Base-by-base conservation (phyloP, 1,140 invertebrate species). In the Euura saliciscinereae region DNA sequence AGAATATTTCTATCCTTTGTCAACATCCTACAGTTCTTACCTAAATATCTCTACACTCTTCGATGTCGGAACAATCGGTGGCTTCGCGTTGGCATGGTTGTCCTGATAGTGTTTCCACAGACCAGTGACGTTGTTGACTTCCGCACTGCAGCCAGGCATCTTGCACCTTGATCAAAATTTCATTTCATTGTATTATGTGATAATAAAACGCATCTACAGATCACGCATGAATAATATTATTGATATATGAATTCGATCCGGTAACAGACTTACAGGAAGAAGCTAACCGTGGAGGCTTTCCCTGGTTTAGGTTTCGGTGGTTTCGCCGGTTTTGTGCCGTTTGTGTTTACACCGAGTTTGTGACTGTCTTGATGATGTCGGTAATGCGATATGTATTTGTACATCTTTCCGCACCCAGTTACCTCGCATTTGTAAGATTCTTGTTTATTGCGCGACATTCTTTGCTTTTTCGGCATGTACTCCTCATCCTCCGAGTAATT, bases 321-420 rank as follows among this genome's bases (percentile, higher is more conserved):
- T 79, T 76, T 74, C 28, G 46, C 70, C 13, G 78, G 71, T 78
- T 86, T 85, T 6, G 74, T 73, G 73, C 69, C 82, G 71, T 76
- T 73, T 43, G 80, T 69, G 73, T 78, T 86, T 13, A 76, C 73
- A 42, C 78, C 74, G 71, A 86, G 69, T 73, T 86, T 87, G 73
- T 87, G 85, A 79, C 81, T 86, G 66, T 87, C 85, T 78, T 86
- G 85, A 78, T 87, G 86, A 81, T 87, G 85, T 72, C 85, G 82
- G 79, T 85, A 87, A 74, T 86, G 84, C 51, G 85, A 86, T 84
- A 87, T 86, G 80, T 87, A 87, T 82, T 86, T 87, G 74, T 87
- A 87, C 72, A 83, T 85, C 75, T 87, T 86, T 2, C 84, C 85
- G 74, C 86, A 87, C 72, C 85, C 85, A 66, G 78, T 83, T 10